Evolutionary conservation across 2,113 vertebrate genomes (phyloP).

Genomic region (Piprites chloris): DNA sequence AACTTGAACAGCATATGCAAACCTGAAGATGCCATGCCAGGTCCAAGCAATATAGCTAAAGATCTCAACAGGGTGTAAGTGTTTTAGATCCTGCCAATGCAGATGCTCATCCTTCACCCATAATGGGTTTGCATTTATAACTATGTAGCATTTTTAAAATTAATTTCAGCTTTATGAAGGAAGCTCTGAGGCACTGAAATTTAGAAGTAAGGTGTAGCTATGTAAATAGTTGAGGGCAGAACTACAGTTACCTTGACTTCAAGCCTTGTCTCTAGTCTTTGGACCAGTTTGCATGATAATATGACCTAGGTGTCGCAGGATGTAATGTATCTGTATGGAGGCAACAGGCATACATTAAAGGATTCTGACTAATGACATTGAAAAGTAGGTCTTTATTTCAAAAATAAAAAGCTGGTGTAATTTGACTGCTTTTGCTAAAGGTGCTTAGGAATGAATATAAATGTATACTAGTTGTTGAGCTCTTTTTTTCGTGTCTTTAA

Average conservation of each 20-base stretch:
- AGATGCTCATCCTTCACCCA: not conserved
- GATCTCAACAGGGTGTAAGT: constrained; percentile 82
- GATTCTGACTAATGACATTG: not conserved
- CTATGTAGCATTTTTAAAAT: not conserved
- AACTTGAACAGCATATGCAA: constrained; percentile 80
- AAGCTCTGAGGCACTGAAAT: not conserved
- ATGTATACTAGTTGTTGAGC: not conserved
- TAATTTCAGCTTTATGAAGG: not conserved
- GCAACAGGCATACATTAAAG: not conserved
- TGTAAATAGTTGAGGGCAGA: not conserved
- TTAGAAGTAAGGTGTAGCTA: not conserved
- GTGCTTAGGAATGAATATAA: not conserved
- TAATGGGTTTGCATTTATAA: not conserved
- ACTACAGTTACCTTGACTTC: not conserved
- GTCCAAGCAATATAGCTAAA: constrained; percentile 76
- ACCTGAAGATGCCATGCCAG: constrained; percentile 75
- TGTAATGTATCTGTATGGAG: not conserved
- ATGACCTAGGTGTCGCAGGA: not conserved
- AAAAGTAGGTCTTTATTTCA: not conserved
- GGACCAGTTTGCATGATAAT: not conserved
- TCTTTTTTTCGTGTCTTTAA: not conserved
- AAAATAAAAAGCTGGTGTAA: not conserved
- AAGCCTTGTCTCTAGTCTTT: not conserved
- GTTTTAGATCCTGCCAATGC: not conserved
- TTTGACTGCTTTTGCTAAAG: not conserved